A percentile compares a stretch with the other conserved stretches of the same genome.
Evolutionary conservation across 2,888 invertebrate genomes (phyloP).

Genomic region (Heliconius aoede): DNA sequence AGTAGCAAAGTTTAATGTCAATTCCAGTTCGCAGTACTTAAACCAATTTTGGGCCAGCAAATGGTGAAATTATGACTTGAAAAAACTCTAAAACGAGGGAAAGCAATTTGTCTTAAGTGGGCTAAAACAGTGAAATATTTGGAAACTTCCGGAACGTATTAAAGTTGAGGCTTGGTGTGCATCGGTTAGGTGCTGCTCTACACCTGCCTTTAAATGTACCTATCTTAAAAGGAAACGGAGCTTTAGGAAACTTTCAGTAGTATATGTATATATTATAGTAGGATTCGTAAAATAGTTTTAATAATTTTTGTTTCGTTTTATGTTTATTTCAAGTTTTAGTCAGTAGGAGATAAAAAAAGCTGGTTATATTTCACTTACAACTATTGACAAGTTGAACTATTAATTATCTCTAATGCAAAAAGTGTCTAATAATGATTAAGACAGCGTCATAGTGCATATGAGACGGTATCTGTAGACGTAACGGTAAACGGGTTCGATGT

Average conservation of each 20-base stretch:
- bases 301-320: too few species aligned
- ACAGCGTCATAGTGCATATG: too few species aligned
- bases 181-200: slow-evolving; percentile 31
- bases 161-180: slow-evolving; percentile 61
- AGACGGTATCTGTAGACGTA: too few species aligned
- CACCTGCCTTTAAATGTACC: slow-evolving; percentile 49
- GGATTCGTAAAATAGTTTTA: too few species aligned
- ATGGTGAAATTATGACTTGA: slow-evolving; percentile 71
- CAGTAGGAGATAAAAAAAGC: too few species aligned
- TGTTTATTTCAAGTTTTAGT: too few species aligned
- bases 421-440: too few species aligned
- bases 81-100: slow-evolving; percentile 61
- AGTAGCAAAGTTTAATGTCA: slow-evolving; percentile 35
- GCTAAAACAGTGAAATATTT: slow-evolving; percentile 77
- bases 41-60: slow-evolving; percentile 54
- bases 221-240: slow-evolving; percentile 18
- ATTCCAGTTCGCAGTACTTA: slow-evolving; percentile 39
- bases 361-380: too few species aligned
- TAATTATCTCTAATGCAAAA: too few species aligned
- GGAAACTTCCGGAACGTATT: slow-evolving; percentile 73
- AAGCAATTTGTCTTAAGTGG: slow-evolving; percentile 77
- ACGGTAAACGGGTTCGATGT: background rate
- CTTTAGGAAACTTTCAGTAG: background rate
- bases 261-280: background rate
- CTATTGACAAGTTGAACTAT: too few species aligned